Evolutionary conservation across 2,797 vertebrate genomes (phyloP), one percentile per base, ranked within the genome.

Genomic region (Myotis vivesi): DNA sequence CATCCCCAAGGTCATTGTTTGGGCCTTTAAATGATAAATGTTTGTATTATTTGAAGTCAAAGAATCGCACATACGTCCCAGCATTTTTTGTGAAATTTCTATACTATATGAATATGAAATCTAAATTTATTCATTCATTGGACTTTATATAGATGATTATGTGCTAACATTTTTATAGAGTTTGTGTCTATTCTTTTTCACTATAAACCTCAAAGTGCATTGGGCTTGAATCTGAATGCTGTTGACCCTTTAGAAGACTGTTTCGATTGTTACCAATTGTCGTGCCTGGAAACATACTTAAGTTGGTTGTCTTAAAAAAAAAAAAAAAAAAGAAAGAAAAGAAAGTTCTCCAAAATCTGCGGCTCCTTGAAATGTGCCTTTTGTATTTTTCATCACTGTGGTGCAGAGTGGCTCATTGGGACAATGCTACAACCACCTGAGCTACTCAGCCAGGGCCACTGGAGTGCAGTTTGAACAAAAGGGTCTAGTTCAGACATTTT

Each of bases 311-410:
- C 94, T 97, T 97, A 30, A 96, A 79, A 76, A 77, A 7, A 12
- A 66, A 66, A 66, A 62, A 64, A 6, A 19, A n/a, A 77, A 7
- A 12, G 33, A 66, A 66, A 62, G 33, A 6, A 19, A n/a, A 64
- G 1, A 66, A 77, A 12, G 69, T 97, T 98, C 93, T 98, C 91
- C 97, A 97, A 92, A 95, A 94, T 97, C 97, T 97, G 98, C 98
- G 98, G 98, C 98, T 98, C 98, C 98, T 99, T 98, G 98, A 97
- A 98, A 98, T 98, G 98, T 98, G 95, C 95, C 98, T 97, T 98
- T 97, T 95, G 97, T 98, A 97, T 96, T 97, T 97, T 98, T 98
- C 97, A 98, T 97, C 97, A 96, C 97, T 97, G 9, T 51, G 98
- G 98, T 98, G 98, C 98, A 98, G 98, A 98, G 5, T 30, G 59